Base-by-base conservation (phyloP, 2,888 invertebrate genomes). In the Diabrotica balteata region DNA sequence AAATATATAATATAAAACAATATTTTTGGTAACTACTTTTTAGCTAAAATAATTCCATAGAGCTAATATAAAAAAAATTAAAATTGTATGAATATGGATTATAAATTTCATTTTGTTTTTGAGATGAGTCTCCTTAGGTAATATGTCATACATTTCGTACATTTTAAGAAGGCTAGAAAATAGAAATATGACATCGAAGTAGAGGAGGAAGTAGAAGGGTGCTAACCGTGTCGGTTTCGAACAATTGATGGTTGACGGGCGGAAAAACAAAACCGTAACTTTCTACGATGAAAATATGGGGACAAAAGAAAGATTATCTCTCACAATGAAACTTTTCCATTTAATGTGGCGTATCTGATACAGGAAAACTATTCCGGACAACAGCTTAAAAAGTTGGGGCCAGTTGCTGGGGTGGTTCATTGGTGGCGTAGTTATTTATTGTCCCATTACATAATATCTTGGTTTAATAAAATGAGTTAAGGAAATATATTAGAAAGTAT, bases 221-320 rank as follows among this genome's bases (percentile, higher is more conserved):
- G 70, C 66, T 70, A 70, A 62, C 70, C 66, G 68, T 66, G 66
- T 65, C 70, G 66, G 70, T 70, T 70, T 68, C 70, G 50, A 68
- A 65, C 70, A 70, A 70, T 70, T 70, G 70, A 67, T 66, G 64
- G 65, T 68, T 67, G 70, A 66, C 68, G 57, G 57, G 58, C 70
- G 67, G 70, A 68, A 70, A 67, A 70, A 64, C 67, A 70, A 66
- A 70, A 70, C 68, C 70, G 64, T 63, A 70, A 70, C 67, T 66
- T 62, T 58, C 44, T 54, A 49, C 52, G 61, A 68, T 68, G 69
- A 66, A 69, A 69, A 69, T 69, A 64, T 69, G 55, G 66, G 69
- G 66, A 64, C 61, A 66, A 66, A 66, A 69, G 66, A 63, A 66
- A 66, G 69, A 69, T 69, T 69, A 66, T 69, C 69, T 66, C 55